Evolutionary conservation across 2,888 invertebrate species (phyloP).

Genomic region (Caenorhabditis afra): DNA sequence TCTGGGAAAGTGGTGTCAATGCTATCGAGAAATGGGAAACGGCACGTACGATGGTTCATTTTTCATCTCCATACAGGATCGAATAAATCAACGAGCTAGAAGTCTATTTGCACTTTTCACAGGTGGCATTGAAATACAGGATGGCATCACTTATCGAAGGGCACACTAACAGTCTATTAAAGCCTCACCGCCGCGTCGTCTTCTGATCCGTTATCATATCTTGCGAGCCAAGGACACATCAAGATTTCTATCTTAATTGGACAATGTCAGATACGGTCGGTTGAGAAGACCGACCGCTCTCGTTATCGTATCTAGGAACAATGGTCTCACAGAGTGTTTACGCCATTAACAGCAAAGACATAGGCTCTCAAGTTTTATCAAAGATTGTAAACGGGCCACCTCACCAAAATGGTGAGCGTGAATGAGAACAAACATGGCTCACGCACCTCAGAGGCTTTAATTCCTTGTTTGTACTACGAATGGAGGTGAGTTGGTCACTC

Average conservation of each 20-base stretch:
- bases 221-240: slow-evolving; percentile 22
- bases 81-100: slow-evolving; percentile 18
- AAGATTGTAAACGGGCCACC: slow-evolving; percentile 26
- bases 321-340: background rate
- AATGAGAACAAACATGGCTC: slow-evolving; percentile 50
- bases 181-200: background rate
- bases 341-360: slow-evolving; percentile 5
- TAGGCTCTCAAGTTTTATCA: slow-evolving; percentile 40
- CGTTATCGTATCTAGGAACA: background rate
- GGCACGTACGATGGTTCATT: background rate
- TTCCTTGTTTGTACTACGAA: slow-evolving; percentile 52
- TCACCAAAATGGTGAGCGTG: slow-evolving; percentile 15
- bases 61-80: background rate
- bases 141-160: slow-evolving; percentile 3
- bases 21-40: background rate
- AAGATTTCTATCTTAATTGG: slow-evolving; percentile 46
- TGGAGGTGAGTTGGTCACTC: slow-evolving; percentile 40
- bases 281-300: slow-evolving; percentile 4
- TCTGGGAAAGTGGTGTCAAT: background rate
- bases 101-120: slow-evolving; percentile 26
- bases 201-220: slow-evolving; percentile 24
- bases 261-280: background rate
- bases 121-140: slow-evolving; percentile 18
- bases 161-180: background rate
- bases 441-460: slow-evolving; percentile 46